Base-by-base conservation (phyloP, 2,888 invertebrate genomes). In the Amorpha juglandis region DNA sequence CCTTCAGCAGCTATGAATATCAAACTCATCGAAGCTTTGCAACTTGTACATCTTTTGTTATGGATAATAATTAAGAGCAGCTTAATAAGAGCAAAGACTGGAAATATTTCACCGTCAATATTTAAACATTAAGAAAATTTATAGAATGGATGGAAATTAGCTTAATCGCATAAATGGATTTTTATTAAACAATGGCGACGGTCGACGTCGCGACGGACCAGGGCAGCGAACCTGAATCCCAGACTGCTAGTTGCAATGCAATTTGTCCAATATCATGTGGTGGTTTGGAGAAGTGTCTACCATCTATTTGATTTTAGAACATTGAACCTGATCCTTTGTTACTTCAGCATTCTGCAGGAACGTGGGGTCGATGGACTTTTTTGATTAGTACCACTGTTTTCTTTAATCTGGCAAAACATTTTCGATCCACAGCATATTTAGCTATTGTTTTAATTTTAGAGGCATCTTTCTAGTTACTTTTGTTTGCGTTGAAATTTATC, bases 211-310 rank as follows among this genome's bases (percentile, higher is more conserved):
- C 71, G 80, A 67, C 79, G 70, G 64, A 65, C 63, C 68, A 74
- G 82, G 76, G 74, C 76, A 71, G 68, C 73, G 79, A 79, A 78
- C 80, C 70, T 72, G 53, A 27, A 27, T 9, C 33, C 68, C 71
- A 67, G 70, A 71, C 72, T 70, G 65, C 67, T 69, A 67, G 51
- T 16, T 66, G 52, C 33, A 67, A 64, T 70, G 64, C 70, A 71
- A 69, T 75, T 72, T 71, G 65, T 71, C 65, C 72, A 75, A 70
- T 42, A 58, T 35, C 53, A 53, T 58, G 19, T 42, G 19, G 42
- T n/a, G 58, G 42, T 58, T 58, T 19, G 58, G 42, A 58, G 19
- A 19, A 38, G 0, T 38, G 42, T 58, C 19, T 19, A 42, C 12
- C n/a, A 58, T 9, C 8, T n/a, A 55, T 55, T 7, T 35, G 6